Evolutionary conservation across 2,113 vertebrate species (phyloP).

Genomic region (Dendrocopos noguchii): DNA sequence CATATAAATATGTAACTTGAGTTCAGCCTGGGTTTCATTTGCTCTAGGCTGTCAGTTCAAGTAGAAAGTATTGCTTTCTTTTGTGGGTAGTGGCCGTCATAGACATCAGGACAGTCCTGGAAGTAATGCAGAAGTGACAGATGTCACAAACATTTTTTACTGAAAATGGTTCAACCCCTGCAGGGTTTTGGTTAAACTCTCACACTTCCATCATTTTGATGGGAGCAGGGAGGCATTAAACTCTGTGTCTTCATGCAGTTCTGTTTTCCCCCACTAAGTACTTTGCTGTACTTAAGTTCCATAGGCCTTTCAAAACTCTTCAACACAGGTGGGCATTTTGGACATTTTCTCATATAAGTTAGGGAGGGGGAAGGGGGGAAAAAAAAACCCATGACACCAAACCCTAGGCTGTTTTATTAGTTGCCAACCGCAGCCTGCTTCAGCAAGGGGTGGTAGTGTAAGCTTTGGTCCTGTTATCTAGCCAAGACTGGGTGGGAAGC

Average conservation of each 20-base stretch:
- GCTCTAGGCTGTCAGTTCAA: background rate
- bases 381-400: too few species aligned
- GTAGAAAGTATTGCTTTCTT: background rate
- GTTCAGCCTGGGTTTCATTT: background rate
- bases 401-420: background rate
- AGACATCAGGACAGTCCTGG: background rate
- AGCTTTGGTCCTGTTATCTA: background rate
- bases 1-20: background rate
- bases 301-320: background rate
- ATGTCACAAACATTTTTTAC: background rate
- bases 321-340: background rate
- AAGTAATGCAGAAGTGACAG: background rate
- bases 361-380: background rate
- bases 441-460: background rate
- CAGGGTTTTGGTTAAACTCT: background rate
- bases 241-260: background rate
- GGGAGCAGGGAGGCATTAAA: background rate
- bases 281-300: background rate
- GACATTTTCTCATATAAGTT: background rate
- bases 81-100: background rate
- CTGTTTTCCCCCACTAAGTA: fast-evolving
- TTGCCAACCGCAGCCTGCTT: background rate
- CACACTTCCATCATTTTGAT: fast-evolving
- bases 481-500: background rate
- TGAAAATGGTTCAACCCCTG: background rate